Evolutionary conservation across 2,113 vertebrate species (phyloP), one percentile per base, ranked within the genome.

Genomic region (Pseudopipra pipra): DNA sequence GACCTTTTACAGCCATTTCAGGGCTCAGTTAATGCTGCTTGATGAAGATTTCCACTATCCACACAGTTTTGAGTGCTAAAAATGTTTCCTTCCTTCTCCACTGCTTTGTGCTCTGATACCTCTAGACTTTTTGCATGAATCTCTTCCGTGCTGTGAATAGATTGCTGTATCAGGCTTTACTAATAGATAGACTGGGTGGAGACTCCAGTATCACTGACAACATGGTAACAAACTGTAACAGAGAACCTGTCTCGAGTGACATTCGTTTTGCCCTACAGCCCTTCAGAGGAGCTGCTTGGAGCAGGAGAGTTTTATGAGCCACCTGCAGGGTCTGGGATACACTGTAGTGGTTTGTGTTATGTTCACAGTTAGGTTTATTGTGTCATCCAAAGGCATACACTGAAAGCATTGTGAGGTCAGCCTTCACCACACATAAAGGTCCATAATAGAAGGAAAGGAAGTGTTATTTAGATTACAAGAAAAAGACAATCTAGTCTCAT

Each of bases 111-210:
- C 55, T 72, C 33, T 66, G 41, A 49, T 28, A 74, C 41, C 11
- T 65, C 41, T 90, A 39, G 20, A 37, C 19, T 71, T 84, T 62
- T 49, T 61, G 73, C 33, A 12, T 39, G 17, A 19, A 51, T 62
- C 35, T 84, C 16, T 55, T 90, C 65, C 31, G 18, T 72, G 27
- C 71, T 82, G 66, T 77, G 55, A 47, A 74, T 35, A 78, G 43
- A 23, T 77, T 80, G 54, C 49, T 59, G 12, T 33, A 27, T 85
- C 44, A 87, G 65, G 47, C 77, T 89, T 72, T 93, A 56, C 35
- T 43, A 12, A 19, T 14, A 58, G 22, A 9, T 22, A 33, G 37
- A 24, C 20, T 74, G 0, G 0, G 16, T 0, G 4, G 43, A 85
- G 65, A n/a, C 31, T 47, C 78, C 46, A 39, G 59, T 37, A 14